Base-by-base conservation (phyloP, 2,888 invertebrate genomes). In the Hyles lineata region DNA sequence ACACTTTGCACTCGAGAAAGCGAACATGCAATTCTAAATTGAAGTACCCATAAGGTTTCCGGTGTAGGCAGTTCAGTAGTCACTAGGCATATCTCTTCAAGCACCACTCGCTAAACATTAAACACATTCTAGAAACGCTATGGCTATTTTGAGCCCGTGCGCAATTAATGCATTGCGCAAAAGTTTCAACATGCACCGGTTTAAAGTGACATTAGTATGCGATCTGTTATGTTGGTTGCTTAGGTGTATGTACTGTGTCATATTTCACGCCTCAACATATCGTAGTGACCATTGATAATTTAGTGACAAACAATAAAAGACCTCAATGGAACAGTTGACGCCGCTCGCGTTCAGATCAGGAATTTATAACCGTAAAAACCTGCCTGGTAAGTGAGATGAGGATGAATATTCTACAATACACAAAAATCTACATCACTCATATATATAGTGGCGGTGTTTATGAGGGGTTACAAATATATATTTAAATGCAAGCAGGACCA, bases 21-120 rank as follows among this genome's bases (percentile, higher is more conserved):
- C 50, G 15, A 43, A 67, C 67, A 50, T 67, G 67, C 67, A 50
- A 23, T 50, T 67, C 67, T 67, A 67, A 67, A 50, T 50, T 67
- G 43, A 50, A 67, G 43, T 23, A 50, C 67, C 67, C 21, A 50
- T 67, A 15, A 23, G 23, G 67, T 23, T 50, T 62, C 23, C 23
- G 50, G 43, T 67, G 23, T 50, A 23, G 11, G 43, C 43, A 29
- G 11, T 11, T 0, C 35, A n/a, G 35, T 15, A 35, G 21, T 19
- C 55, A 55, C 19, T n/a, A 19, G 21, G 11, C 29, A 21, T 43
- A 5, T 43, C 7, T 11, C 21, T 21, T 21, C 21, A 35, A 43
- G 11, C 43, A 15, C 21, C 21, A 43, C 9, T 43, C n/a, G 9
- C 35, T 63, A 8, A n/a, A 23, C 23, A 17, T 61, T 61, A 6